Evolutionary conservation across 2,888 invertebrate genomes (phyloP).

Genomic region (Ctena decussata): DNA sequence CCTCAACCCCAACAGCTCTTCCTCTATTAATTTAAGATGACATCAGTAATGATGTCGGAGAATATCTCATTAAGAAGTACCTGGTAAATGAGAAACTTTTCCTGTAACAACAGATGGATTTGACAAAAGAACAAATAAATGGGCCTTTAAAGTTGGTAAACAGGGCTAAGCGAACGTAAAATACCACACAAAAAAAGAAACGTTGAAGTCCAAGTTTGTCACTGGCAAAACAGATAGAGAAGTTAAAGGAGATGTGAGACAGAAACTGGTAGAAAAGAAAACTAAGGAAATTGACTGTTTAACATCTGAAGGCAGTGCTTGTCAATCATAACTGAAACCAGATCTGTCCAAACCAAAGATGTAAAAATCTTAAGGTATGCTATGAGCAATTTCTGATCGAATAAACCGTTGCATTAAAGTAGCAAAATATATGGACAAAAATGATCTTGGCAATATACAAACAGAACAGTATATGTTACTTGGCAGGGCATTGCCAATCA

Average conservation of each 20-base stretch:
- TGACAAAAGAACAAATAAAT: not conserved
- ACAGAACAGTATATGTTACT: not conserved
- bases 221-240: not conserved
- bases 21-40: not conserved
- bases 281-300: not conserved
- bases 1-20: conserved; percentile 1
- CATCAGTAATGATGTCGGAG: not conserved
- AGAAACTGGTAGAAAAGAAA: conserved; percentile 12
- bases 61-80: not conserved
- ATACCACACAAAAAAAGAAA: conserved; percentile 11
- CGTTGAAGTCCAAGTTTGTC: not conserved
- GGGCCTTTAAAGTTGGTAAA: not conserved
- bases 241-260: not conserved
- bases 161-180: not conserved
- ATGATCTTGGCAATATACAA: not conserved
- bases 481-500: conserved; percentile 1
- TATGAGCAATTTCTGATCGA: not conserved
- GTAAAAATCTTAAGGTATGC: conserved; percentile 7
- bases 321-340: not conserved
- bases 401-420: not conserved
- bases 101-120: not conserved
- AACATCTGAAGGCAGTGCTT: conserved; percentile 24
- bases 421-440: not conserved
- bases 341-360: conserved; percentile 23
- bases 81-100: conserved; percentile 15